Evolutionary conservation across 2,797 vertebrate genomes (phyloP), one percentile per base, ranked within the genome.

Genomic region (Notolabrus celidotus): DNA sequence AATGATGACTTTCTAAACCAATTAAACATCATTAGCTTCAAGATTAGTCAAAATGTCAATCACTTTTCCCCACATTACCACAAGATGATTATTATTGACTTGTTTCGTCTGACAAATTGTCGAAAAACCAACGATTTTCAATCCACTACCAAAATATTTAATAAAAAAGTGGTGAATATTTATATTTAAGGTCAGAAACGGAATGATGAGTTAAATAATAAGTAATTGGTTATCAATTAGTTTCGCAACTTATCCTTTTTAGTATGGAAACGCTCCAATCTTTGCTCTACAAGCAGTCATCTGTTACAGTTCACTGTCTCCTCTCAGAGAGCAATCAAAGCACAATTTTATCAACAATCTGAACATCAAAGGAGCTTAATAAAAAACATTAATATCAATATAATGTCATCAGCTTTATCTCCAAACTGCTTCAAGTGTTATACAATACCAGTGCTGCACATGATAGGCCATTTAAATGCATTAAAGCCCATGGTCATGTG

Each of bases 401-500:
- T 73, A 76, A 80, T 84, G 74, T 77, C 76, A 72, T 74, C 67
- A 66, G 70, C 51, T 79, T 85, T 68, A 86, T 83, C 78, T 74
- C 56, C 17, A 15, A 73, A 74, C 67, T 33, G 73, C 69, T 67
- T 10, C 50, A 59, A 79, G 74, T 59, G 71, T 60, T 43, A 50
- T 57, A 19, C 69, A 67, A 65, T 69, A 78, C 67, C 67, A 61
- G 56, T 0, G 45, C 61, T 63, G 8, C n/a, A 20, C 42, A 41
- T 71, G 78, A 85, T 74, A 46, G 61, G 55, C 60, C 60, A 61
- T 83, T 86, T 83, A 82, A 84, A 83, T 65, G 72, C 83, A 83
- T 82, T 64, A 69, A 62, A 68, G 68, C 59, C 56, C 43, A 20
- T 5, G 43, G 68, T 77, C 55, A 47, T 67, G 74, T 51, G 74